phyloP scores from a whole-genome alignment of 2,113 vertebrate species.

The Diphyllodes magnificus region DNA sequence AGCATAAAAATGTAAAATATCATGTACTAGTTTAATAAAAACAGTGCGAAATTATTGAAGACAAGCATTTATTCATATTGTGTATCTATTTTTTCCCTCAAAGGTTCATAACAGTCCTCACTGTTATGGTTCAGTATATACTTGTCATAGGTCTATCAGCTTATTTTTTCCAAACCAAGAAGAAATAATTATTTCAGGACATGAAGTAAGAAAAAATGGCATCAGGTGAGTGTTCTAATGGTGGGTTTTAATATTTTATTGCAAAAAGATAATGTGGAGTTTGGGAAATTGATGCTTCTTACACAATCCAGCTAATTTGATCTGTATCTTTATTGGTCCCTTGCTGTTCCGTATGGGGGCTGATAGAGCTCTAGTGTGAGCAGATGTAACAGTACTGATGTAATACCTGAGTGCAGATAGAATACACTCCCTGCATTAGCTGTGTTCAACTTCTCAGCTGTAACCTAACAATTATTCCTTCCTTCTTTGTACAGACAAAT shows the following conservation, averaged over 20 bases:
- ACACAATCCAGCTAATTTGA: neutral
- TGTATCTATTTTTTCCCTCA: neutral
- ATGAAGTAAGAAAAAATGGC: slow-evolving; percentile 87
- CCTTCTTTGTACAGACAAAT: neutral
- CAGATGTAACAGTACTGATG: neutral
- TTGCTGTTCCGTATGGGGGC: neutral
- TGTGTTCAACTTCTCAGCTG: neutral
- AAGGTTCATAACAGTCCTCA: slow-evolving; percentile 92
- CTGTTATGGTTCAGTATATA: slow-evolving; percentile 85
- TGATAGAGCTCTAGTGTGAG: neutral
- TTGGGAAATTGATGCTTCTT: neutral
- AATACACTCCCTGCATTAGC: neutral
- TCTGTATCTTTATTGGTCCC: neutral
- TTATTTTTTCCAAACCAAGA: slow-evolving; percentile 93
- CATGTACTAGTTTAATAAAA: neutral
- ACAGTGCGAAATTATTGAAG: neutral
- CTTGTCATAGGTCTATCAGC: slow-evolving; percentile 87
- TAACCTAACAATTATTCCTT: neutral
- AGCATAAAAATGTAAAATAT: neutral
- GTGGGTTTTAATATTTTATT: neutral
- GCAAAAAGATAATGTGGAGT: neutral
- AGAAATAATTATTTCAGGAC: slow-evolving; percentile 90
- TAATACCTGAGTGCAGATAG: neutral
- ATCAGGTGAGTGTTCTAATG: slow-evolving; percentile 74
- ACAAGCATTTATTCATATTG: neutral